Conservation (phyloP, 1,140 invertebrate genomes). For the Drosophila parabipectinata region DNA sequence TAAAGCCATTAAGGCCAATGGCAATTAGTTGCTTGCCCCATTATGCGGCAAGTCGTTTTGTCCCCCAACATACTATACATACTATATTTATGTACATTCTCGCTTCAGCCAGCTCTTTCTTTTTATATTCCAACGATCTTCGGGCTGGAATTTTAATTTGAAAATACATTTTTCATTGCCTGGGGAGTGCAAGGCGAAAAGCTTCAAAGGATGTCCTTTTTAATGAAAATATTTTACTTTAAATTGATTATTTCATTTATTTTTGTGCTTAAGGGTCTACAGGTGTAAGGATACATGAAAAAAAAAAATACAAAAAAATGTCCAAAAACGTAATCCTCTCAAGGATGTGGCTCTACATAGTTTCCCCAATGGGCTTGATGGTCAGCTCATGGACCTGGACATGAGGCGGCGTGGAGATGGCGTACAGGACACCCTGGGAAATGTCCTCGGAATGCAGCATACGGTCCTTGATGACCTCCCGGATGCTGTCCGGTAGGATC, state of each 20-base stretch:
- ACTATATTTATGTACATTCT: conserved; percentile 14
- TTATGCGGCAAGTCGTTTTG: conserved; percentile 56
- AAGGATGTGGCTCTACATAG: conserved; percentile 25
- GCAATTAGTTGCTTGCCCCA: conserved; percentile 57
- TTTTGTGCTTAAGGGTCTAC: background rate
- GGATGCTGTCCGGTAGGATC: conserved; percentile 77
- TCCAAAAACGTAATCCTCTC: background rate
- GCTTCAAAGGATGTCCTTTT: background rate
- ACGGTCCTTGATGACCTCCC: conserved; percentile 17
- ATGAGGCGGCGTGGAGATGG: conserved; percentile 84
- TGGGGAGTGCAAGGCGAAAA: conserved; percentile 2
- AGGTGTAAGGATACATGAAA: background rate
- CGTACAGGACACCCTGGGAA: conserved; percentile 85
- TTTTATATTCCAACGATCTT: conserved; percentile 16
- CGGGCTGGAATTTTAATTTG: conserved; percentile 20
- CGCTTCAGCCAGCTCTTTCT: background rate
- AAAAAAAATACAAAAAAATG: background rate
- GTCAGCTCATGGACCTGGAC: conserved; percentile 84
- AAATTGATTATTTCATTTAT: background rate
- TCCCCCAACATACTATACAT: background rate
- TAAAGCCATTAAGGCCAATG: conserved; percentile 64
- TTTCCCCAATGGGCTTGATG: conserved; percentile 74
- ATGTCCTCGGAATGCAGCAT: conserved; percentile 85
- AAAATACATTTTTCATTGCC: conserved; percentile 12
- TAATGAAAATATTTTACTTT: background rate